Evolutionary conservation across 2,888 invertebrate species (phyloP).

Genomic region (Acheta domesticus): DNA sequence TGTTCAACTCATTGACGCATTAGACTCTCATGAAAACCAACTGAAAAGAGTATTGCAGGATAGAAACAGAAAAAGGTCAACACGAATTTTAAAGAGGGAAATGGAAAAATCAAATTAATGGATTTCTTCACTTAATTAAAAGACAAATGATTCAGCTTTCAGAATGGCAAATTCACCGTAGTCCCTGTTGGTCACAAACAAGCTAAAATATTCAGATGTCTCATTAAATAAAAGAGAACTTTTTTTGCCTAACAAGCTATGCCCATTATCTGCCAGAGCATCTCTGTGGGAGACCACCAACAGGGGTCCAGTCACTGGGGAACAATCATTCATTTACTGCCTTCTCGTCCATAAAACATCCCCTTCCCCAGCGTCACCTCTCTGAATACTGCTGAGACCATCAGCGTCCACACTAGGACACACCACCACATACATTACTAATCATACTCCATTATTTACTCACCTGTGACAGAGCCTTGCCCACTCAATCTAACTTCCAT

Average conservation of each 20-base stretch:
- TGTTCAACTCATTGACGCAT: no score
- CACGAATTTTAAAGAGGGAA: no score
- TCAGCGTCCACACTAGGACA: background rate
- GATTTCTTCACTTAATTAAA: no score
- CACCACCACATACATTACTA: background rate
- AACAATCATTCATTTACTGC: conserved; percentile 18
- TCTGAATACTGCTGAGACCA: conserved; percentile 11
- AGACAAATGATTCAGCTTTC: no score
- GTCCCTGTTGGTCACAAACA: background rate
- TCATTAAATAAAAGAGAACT: background rate
- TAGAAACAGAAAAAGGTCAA: no score
- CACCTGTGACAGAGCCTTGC: no score
- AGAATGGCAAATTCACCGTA: no score
- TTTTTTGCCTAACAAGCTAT: background rate
- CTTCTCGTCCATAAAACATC: background rate
- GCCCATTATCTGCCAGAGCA: background rate
- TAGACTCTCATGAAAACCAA: no score
- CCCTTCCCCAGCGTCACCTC: background rate
- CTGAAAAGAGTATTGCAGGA: no score
- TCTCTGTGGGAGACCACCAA: conserved; percentile 6
- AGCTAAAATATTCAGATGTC: background rate
- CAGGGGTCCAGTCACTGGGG: background rate
- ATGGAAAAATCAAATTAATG: no score
- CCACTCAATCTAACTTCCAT: no score
- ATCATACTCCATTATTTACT: background rate